Conservation (phyloP, 2,888 invertebrate genomes). For the Thumatha senex region DNA sequence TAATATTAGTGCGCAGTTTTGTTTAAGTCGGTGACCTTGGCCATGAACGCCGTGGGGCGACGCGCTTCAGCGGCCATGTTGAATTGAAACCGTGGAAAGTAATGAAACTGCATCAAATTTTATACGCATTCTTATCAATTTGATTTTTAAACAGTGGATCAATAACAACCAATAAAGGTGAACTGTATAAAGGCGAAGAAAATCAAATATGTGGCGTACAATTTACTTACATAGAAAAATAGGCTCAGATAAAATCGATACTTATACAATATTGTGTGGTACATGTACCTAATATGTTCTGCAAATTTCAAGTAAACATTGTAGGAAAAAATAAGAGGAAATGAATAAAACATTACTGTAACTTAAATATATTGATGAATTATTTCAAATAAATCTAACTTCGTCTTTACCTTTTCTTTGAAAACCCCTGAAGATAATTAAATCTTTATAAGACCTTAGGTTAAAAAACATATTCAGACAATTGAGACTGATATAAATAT, state of each 20-base stretch:
- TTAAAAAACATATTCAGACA: too few relatives aligned
- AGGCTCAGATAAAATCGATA: conserved; percentile 12
- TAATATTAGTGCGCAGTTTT: conserved; percentile 66
- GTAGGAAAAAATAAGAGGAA: too few relatives aligned
- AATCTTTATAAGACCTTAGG: too few relatives aligned
- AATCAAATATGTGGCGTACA: conserved; percentile 31
- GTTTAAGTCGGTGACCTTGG: conserved; percentile 77
- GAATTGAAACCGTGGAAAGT: conserved; percentile 65
- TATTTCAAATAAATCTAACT: too few relatives aligned
- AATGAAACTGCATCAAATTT: conserved; percentile 72
- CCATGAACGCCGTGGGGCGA: conserved; percentile 76
- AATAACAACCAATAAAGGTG: conserved; percentile 33
- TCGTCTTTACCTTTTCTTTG: too few relatives aligned
- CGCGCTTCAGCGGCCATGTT: conserved; percentile 74
- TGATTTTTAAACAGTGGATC: conserved; percentile 37
- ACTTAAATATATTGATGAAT: too few relatives aligned
- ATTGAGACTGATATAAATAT: too few relatives aligned
- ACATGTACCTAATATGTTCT: too few relatives aligned
- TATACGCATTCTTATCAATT: conserved; percentile 57
- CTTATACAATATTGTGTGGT: conserved; percentile 9
- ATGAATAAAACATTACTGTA: too few relatives aligned
- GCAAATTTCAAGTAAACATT: too few relatives aligned
- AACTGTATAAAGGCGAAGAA: conserved; percentile 30
- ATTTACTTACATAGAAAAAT: conserved; percentile 19
- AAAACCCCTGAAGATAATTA: too few relatives aligned